Conservation (phyloP, 2,888 invertebrate genomes). For the Calliopum simillimum region DNA sequence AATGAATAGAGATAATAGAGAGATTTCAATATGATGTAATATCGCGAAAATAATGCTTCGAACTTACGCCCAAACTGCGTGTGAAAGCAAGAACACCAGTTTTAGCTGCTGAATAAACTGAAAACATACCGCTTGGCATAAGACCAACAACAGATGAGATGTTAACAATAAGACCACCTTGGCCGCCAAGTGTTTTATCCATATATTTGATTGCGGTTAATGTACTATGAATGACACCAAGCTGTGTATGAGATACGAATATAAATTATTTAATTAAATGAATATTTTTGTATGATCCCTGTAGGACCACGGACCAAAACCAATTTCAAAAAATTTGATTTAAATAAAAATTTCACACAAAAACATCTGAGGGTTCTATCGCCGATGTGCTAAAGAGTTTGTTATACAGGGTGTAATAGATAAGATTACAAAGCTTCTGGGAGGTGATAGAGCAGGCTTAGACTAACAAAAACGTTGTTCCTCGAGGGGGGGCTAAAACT, state of each 20-base stretch:
- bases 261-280: too few species aligned
- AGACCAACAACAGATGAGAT: constrained; percentile 63
- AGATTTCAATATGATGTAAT: neutral
- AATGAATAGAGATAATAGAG: neutral
- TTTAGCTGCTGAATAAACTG: constrained; percentile 66
- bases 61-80: constrained; percentile 58
- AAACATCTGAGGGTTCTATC: too few species aligned
- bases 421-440: too few species aligned
- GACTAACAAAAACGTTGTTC: neutral
- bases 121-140: constrained; percentile 48
- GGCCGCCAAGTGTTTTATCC: constrained; percentile 64
- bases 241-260: constrained; percentile 50
- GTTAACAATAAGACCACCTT: constrained; percentile 64
- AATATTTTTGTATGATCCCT: constrained; percentile 36
- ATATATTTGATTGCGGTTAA: constrained; percentile 63
- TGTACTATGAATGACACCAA: constrained; percentile 66
- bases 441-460: too few species aligned
- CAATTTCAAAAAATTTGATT: too few species aligned
- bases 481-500: too few species aligned
- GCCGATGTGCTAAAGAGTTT: too few species aligned
- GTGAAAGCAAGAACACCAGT: constrained; percentile 65
- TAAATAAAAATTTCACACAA: too few species aligned
- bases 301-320: too few species aligned
- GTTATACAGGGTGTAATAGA: too few species aligned
- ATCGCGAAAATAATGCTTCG: too few species aligned